These are phyloP conservation scores for Stomatorhinus walkeri DNA, from an alignment of 2,797 vertebrate genomes.

Conservation along the genomic window DNA sequence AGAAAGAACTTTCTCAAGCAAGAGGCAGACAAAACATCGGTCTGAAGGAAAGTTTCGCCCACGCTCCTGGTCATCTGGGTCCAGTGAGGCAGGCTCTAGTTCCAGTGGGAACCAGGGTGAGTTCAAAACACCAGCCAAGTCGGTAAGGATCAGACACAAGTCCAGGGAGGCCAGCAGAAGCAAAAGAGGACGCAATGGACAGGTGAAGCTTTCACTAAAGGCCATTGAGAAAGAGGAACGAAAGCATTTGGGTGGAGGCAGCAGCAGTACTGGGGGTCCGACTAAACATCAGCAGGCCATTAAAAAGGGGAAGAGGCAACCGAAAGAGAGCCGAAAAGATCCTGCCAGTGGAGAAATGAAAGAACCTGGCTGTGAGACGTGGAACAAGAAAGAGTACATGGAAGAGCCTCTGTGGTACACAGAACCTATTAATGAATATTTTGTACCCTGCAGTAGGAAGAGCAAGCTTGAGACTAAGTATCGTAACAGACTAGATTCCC, in stretches of 20 bases:
- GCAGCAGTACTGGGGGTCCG: constrained; percentile 61
- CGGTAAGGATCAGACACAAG: constrained; percentile 80
- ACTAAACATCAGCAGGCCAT: constrained; percentile 74
- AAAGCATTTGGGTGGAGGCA: constrained; percentile 59
- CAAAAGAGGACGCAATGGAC: constrained; percentile 76
- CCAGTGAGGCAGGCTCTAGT: constrained; percentile 92
- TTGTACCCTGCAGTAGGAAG: constrained; percentile 82
- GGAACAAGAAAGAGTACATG: constrained; percentile 83
- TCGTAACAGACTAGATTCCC: constrained; percentile 70
- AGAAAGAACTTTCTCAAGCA: constrained; percentile 66
- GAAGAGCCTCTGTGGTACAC: constrained; percentile 99
- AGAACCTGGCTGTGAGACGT: constrained; percentile 67
- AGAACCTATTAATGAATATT: constrained; percentile 92
- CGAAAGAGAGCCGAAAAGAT: constrained; percentile 80
- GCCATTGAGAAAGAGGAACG: constrained; percentile 70
- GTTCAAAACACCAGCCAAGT: constrained; percentile 67
- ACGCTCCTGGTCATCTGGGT: constrained; percentile 95
- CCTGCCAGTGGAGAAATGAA: constrained; percentile 63
- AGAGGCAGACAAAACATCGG: constrained; percentile 77
- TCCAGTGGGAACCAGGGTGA: constrained; percentile 88
- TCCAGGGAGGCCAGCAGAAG: constrained; percentile 73
- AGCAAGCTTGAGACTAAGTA: constrained; percentile 98
- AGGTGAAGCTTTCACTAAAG: constrained; percentile 72
- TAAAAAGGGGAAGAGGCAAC: constrained; percentile 79
- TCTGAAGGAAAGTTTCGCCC: constrained; percentile 80